A percentile compares a stretch with the other conserved stretches of the same genome.
Evolutionary conservation across 2,113 vertebrate genomes (phyloP).

Genomic region (Mus pahari): DNA sequence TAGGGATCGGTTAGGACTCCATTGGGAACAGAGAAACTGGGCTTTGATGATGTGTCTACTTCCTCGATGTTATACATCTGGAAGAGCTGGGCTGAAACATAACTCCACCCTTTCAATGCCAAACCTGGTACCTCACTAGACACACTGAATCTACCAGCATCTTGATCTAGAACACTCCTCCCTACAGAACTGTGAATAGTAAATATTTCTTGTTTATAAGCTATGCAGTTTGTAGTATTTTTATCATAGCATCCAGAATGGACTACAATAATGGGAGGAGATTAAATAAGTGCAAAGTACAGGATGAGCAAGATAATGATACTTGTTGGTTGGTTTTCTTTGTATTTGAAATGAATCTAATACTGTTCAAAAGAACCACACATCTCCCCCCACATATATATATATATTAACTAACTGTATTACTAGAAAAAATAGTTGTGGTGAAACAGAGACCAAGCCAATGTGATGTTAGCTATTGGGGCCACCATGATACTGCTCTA

Average conservation of each 20-base stretch:
- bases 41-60: not conserved
- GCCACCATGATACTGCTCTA: not conserved
- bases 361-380: not conserved
- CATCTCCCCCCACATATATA: not conserved
- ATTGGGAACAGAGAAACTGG: not conserved
- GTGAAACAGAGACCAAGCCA: not conserved
- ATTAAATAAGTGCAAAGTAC: not conserved
- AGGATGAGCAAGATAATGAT: not conserved
- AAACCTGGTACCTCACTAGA: not conserved
- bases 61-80: not conserved
- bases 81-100: not conserved
- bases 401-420: not conserved
- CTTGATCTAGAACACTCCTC: not conserved
- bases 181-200: not conserved
- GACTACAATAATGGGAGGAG: not conserved
- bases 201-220: not conserved
- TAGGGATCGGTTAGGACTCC: not conserved
- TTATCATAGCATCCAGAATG: not conserved
- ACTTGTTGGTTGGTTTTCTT: not conserved
- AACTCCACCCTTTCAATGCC: not conserved
- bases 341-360: conserved; percentile 8
- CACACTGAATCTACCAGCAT: not conserved
- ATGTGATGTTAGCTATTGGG: not conserved
- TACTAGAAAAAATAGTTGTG: not conserved
- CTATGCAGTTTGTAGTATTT: not conserved